Base-by-base conservation (phyloP, 2,113 vertebrate species). In the Clarias gariepinus region DNA sequence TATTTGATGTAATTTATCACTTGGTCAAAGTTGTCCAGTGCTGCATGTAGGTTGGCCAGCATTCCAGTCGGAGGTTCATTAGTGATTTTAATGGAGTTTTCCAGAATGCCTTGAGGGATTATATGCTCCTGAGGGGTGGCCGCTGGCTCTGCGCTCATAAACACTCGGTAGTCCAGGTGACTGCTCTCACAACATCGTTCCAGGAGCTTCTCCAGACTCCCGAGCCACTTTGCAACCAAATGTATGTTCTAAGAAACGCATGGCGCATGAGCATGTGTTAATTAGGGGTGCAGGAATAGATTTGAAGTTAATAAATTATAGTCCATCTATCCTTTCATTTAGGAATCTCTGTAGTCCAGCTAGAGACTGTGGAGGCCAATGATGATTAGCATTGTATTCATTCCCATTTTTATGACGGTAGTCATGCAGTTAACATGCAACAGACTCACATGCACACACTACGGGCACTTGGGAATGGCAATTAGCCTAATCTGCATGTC, bases 81-180 rank as follows among this genome's bases (percentile, higher is more conserved):
- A 80, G 94, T 96, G 92, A 95, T 96, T 94, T 96, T 96, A 87
- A 96, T 95, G 47, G 94, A 93, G 80, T 94, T 95, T 93, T 97
- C 95, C 88, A 95, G 93, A 91, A 96, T 96, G 3, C 93, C 94
- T 93, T 95, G 94, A 28, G 95, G 93, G 89, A 96, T 93, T 36
- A 95, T 94, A 91, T 95, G 93, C 64, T 95, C 94, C 89, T 95
- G 93, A 30, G 92, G 89, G 15, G 92, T 94, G 81, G 92, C 88
- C 52, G 94, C 91, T 12, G 96, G 94, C 89, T 97, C 94, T 0
- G 95, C 93, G 36, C 93, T 95, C 93, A 94, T 96, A 85, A 94
- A 96, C 89, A 94, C 93, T 23, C 87, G 87, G 92, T 90, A 80
- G 90, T 94, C 94, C 9, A 90, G 92, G 91, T 96, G 95, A 87